phyloP scores from a whole-genome alignment of 2,797 vertebrate species.

The Meda fulgida region DNA sequence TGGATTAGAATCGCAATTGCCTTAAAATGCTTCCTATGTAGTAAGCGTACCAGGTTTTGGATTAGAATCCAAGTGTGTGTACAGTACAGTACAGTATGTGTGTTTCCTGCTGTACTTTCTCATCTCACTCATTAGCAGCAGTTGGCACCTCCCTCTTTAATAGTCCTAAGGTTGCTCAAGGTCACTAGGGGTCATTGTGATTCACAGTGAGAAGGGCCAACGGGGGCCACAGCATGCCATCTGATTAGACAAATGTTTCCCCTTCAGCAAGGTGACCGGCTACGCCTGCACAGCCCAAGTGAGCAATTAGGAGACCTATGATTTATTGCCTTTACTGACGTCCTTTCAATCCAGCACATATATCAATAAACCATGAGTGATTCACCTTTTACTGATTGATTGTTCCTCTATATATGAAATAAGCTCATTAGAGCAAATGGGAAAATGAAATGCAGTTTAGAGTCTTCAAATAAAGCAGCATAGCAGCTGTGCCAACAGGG shows the following conservation, averaged over 20 bases:
- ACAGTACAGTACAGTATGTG: background rate
- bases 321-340: slow-evolving; percentile 48
- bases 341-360: slow-evolving; percentile 39
- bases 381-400: slow-evolving; percentile 43
- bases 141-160: slow-evolving; percentile 25
- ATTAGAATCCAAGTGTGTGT: background rate
- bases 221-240: slow-evolving; percentile 2
- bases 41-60: background rate
- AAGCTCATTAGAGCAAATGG: slow-evolving; percentile 47
- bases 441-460: slow-evolving; percentile 44
- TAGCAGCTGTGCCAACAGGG: slow-evolving; percentile 15
- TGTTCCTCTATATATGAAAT: slow-evolving; percentile 42
- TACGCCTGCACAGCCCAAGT: slow-evolving; percentile 19
- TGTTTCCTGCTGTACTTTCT: background rate
- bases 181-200: slow-evolving; percentile 19
- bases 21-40: background rate
- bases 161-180: slow-evolving; percentile 5
- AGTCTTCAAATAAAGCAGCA: slow-evolving; percentile 10
- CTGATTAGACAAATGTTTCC: slow-evolving; percentile 49
- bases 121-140: slow-evolving; percentile 40
- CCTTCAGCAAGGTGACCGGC: slow-evolving; percentile 45
- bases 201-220: slow-evolving; percentile 4
- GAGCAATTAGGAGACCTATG: slow-evolving; percentile 43
- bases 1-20: too few relatives aligned
- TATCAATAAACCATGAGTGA: slow-evolving; percentile 45